Base-by-base conservation (phyloP, 2,113 vertebrate species). In the Calyptommatus sinebrachiatus region DNA sequence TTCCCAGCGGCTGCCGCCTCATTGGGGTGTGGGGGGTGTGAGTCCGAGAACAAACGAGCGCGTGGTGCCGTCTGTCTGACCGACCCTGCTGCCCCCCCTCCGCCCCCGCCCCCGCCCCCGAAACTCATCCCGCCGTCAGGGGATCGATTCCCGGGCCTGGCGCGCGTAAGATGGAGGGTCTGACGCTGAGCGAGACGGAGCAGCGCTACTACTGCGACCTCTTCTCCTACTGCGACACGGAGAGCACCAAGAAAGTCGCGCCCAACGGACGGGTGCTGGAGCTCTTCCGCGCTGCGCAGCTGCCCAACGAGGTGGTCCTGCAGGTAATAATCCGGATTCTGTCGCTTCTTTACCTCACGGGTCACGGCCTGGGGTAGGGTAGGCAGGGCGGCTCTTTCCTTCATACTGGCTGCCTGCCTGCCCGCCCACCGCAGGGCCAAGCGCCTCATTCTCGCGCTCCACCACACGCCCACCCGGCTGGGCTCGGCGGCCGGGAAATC, bases 151-250 rank as follows among this genome's bases (percentile, higher is more conserved):
- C 68, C 80, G 77, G 62, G 53, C 68, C 45, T 45, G 29, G 75
- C 63, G 11, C 57, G 65, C 18, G 80, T 35, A 92, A 89, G 88
- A 99, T 99, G 98, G 98, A 99, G 93, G 97, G 97, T 92, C 95
- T 98, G 90, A 97, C 97, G 91, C 90, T 99, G 90, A 99, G 93
- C 89, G 98, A 99, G 81, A 94, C 96, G 81, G 98, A 99, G 94
- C 97, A 99, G 95, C 98, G 97, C 88, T 99, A 98, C 86, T 99
- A 98, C 90, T 98, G 97, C 90, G 98, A 99, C 77, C 93, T 99
- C 89, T 99, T 99, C 94, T 92, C 96, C 53, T 98, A 98, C 95
- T 99, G 98, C 95, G 98, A 99, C 95, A 97, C 97, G 86, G 98
- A 99, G 90, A 97, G 97, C 95, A 97, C 97, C 87, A 98, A 99